Conservation (phyloP, 2,888 invertebrate species). For the Eulithis testata region DNA sequence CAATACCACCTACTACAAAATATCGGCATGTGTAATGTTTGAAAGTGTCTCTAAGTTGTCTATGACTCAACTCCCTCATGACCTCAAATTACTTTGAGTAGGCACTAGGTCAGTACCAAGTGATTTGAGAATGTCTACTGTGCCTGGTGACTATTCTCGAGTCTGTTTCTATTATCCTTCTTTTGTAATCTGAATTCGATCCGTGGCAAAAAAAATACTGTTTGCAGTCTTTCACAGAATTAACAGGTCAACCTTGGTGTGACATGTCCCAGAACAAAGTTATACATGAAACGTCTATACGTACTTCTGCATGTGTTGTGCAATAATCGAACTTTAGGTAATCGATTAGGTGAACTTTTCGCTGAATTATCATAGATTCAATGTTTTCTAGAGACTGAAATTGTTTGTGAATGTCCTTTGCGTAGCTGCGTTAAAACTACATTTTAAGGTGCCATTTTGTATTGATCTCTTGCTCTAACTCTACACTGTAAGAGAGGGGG, state of each 20-base stretch:
- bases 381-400: constrained; percentile 69
- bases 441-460: constrained; percentile 12
- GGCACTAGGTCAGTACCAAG: too few relatives aligned
- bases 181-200: background rate
- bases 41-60: too few relatives aligned
- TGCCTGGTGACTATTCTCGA: too few relatives aligned
- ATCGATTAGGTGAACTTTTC: constrained; percentile 67
- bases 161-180: too few relatives aligned
- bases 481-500: constrained; percentile 4
- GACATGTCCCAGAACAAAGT: constrained; percentile 34
- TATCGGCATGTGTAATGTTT: too few relatives aligned
- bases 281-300: constrained; percentile 69
- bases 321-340: constrained; percentile 76
- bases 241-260: constrained; percentile 8
- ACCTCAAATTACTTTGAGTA: too few relatives aligned
- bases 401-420: constrained; percentile 46
- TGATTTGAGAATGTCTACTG: too few relatives aligned
- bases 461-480: constrained; percentile 8
- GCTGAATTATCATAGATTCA: constrained; percentile 64
- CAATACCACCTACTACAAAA: too few relatives aligned
- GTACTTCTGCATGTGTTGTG: constrained; percentile 81
- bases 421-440: constrained; percentile 21
- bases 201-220: background rate
- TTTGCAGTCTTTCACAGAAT: too few relatives aligned
- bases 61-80: too few relatives aligned